A percentile compares a stretch with the other conserved stretches of the same genome.
These are phyloP conservation scores for Himantopus leucocephalus DNA, from an alignment of 2,113 vertebrate genomes.

Conservation along the genomic window DNA sequence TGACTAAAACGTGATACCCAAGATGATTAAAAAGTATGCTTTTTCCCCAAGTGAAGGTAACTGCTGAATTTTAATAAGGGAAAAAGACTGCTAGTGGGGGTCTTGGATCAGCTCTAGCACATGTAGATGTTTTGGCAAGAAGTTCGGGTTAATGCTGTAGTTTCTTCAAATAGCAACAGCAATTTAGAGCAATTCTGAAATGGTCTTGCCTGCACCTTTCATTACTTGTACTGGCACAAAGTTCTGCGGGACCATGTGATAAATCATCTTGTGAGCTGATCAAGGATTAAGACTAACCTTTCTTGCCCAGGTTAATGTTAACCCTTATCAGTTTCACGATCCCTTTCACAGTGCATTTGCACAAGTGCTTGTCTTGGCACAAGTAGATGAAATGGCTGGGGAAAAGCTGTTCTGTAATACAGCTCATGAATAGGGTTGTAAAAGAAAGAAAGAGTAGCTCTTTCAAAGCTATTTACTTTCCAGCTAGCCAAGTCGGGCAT, in stretches of 20 bases:
- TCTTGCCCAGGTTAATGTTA: background rate
- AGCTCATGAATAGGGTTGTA: background rate
- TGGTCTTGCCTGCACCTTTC: background rate
- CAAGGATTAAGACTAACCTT: background rate
- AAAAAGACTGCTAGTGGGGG: background rate
- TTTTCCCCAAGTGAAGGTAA: background rate
- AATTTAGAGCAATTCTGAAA: background rate
- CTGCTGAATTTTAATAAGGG: background rate
- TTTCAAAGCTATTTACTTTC: background rate
- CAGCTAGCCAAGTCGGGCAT: background rate
- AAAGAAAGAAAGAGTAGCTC: background rate
- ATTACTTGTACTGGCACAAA: background rate
- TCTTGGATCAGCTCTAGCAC: background rate
- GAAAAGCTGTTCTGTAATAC: background rate
- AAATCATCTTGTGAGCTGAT: background rate
- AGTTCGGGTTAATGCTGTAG: background rate
- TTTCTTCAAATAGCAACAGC: background rate
- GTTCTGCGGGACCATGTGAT: background rate
- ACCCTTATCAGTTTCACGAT: background rate
- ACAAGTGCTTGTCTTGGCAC: background rate
- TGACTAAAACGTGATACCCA: background rate
- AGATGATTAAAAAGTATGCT: background rate
- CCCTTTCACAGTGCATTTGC: background rate
- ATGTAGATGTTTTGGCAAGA: background rate
- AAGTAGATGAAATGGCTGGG: background rate